phyloP scores from a whole-genome alignment of 2,888 invertebrate species.

The Pristionchus japonicus region DNA sequence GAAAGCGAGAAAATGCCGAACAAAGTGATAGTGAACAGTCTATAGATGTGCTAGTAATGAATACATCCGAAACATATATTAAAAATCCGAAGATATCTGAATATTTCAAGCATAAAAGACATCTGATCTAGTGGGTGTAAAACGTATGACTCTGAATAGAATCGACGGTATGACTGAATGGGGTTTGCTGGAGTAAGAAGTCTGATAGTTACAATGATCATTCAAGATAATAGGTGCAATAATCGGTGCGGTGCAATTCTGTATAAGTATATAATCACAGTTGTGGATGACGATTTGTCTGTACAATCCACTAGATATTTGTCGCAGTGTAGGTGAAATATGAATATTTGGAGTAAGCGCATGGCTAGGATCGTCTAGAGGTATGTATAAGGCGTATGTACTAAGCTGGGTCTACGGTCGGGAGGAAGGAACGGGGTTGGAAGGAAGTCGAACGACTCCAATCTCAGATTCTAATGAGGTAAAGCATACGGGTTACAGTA shows the following conservation, averaged over 20 bases:
- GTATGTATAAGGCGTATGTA: conserved; percentile 12
- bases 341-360: conserved; percentile 37
- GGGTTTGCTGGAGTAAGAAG: background rate
- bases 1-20: background rate
- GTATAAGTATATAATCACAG: conserved; percentile 13
- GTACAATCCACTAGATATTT: conserved; percentile 15
- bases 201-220: conserved; percentile 16
- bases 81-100: background rate
- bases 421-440: background rate
- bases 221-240: background rate
- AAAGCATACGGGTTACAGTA: background rate
- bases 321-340: background rate
- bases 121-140: too few species aligned
- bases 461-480: conserved; percentile 6
- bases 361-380: conserved; percentile 41
- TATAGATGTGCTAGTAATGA: background rate
- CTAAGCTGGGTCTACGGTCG: background rate
- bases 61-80: background rate
- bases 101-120: background rate
- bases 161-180: conserved; percentile 28
- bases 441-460: background rate
- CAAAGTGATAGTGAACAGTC: background rate
- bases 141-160: conserved; percentile 30
- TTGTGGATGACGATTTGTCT: background rate
- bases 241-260: background rate